Evolutionary conservation across 2,113 vertebrate species (phyloP), one percentile per base, ranked within the genome.

Genomic region (Pogonocichla stellata): DNA sequence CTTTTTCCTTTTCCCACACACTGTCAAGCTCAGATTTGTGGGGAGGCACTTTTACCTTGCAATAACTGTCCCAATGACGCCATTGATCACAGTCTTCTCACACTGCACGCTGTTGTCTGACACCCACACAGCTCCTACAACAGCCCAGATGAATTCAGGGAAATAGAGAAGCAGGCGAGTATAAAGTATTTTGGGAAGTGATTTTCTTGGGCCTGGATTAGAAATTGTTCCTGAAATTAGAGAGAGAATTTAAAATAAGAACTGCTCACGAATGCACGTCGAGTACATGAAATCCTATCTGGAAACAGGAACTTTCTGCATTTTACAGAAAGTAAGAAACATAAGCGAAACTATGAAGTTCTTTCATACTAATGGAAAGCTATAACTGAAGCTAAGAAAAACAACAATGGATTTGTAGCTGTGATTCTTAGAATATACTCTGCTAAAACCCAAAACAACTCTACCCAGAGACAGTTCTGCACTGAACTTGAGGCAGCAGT

Each of bases 101-200:
- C 99, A 99, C 13, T 96, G 98, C n/a, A 96, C 69, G 2, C 98
- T 97, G 87, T 97, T 97, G 23, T 98, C 97, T 3, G 98, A 98
- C 51, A 99, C 98, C 99, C 99, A 99, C 6, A 98, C 70, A 1
- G 98, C 98, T 61, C 99, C 99, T 31, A 99, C 85, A 43, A 98
- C 96, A 14, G 99, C 99, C 99, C 99, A 99, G 72, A 98, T 93
- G 67, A 99, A 96, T 94, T 99, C 99, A 7, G 99, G 99, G 40
- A 99, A 13, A 71, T 98, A 99, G 20, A 99, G 98, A 5, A 98
- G 56, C 2, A 99, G 98, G 4, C 99, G 99, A 75, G 98, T 31
- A 81, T 99, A 99, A 40, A 99, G 98, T 75, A 99, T 97, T 7
- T 98, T 98, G 7, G 98, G 97, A 97, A 99, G 98, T 28, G 98